Conservation (phyloP, 2,888 invertebrate species). For the Cantharis flavilabris region DNA sequence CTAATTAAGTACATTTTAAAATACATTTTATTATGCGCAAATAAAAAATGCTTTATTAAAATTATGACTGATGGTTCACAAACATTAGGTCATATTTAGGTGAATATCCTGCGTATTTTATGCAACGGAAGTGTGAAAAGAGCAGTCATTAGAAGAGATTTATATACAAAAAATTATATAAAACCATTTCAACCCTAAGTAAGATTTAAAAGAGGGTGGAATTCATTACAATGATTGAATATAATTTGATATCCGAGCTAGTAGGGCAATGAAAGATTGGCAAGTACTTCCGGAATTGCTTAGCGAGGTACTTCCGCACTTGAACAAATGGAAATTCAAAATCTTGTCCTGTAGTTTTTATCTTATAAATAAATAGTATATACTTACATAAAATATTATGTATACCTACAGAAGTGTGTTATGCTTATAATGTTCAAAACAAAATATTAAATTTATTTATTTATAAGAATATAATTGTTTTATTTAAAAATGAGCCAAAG, state of each 20-base stretch:
- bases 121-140: constrained; percentile 25
- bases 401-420: too few relatives aligned
- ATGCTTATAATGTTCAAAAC: too few relatives aligned
- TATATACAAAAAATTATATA: constrained; percentile 20
- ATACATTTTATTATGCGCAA: background rate
- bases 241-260: constrained; percentile 26
- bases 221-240: constrained; percentile 30
- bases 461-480: too few relatives aligned
- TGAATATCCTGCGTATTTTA: background rate
- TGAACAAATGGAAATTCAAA: constrained; percentile 6
- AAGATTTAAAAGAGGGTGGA: constrained; percentile 25
- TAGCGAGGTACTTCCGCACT: constrained; percentile 24
- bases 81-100: background rate
- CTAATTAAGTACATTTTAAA: background rate
- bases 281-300: constrained; percentile 30
- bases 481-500: too few relatives aligned
- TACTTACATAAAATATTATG: too few relatives aligned
- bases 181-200: constrained; percentile 21
- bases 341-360: background rate
- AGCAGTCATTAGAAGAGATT: constrained; percentile 21
- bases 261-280: constrained; percentile 21
- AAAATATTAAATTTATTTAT: too few relatives aligned
- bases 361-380: too few relatives aligned
- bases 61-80: background rate
- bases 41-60: background rate